phyloP scores from a whole-genome alignment of 1,140 invertebrate species.

The Schmidtea mediterranea region DNA sequence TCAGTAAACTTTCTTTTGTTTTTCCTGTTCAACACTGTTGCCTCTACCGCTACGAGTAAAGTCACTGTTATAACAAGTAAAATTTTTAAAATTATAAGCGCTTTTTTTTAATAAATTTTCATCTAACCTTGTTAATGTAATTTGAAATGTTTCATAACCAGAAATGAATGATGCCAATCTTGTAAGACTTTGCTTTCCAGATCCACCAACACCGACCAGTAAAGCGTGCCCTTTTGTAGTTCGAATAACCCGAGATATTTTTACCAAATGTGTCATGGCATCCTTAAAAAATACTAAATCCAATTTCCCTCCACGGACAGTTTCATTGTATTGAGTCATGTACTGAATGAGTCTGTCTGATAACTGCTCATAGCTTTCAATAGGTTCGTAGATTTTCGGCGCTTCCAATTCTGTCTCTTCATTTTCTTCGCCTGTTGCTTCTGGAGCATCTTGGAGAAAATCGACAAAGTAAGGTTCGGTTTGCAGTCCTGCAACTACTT shows the following conservation, averaged over 20 bases:
- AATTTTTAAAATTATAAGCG: too few relatives aligned
- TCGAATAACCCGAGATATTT: slow-evolving; percentile 49
- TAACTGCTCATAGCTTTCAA: slow-evolving; percentile 42
- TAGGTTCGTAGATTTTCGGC: slow-evolving; percentile 70
- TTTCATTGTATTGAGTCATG: slow-evolving; percentile 73
- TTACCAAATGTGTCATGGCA: slow-evolving; percentile 54
- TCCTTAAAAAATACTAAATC: slow-evolving; percentile 64
- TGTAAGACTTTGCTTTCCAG: slow-evolving; percentile 41
- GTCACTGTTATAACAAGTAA: too few relatives aligned
- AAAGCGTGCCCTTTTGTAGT: slow-evolving; percentile 55
- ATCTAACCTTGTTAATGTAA: slow-evolving; percentile 36
- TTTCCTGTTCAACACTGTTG: too few relatives aligned
- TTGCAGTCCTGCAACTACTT: slow-evolving; percentile 14
- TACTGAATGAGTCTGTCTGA: slow-evolving; percentile 62
- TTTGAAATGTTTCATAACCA: slow-evolving; percentile 49
- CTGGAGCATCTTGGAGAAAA: slow-evolving; percentile 54
- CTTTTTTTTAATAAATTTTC: background rate
- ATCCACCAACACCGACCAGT: slow-evolving; percentile 54
- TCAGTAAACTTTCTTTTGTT: too few relatives aligned
- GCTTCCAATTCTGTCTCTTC: slow-evolving; percentile 58
- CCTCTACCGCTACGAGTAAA: too few relatives aligned
- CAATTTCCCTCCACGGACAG: slow-evolving; percentile 46
- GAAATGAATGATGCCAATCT: slow-evolving; percentile 22
- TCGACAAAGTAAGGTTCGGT: slow-evolving; percentile 28
- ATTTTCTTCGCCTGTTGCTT: slow-evolving; percentile 70